A percentile compares a stretch with the other conserved stretches of the same genome.
Conservation (phyloP, 1,140 invertebrate genomes). For the Stegodyphus dumicola region DNA sequence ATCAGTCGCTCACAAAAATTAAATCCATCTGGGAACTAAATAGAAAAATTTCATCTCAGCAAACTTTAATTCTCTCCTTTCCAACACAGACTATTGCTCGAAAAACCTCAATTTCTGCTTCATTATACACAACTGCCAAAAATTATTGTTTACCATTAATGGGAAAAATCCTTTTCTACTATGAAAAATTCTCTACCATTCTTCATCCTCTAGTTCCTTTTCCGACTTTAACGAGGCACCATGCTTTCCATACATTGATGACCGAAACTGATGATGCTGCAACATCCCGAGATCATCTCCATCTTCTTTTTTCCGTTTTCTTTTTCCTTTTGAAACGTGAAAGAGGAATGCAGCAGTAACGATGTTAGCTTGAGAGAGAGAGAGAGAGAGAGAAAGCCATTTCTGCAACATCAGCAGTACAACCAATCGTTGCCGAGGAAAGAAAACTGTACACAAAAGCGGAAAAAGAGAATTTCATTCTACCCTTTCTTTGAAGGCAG, state of each 20-base stretch:
- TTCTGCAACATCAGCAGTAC: slow-evolving; percentile 27
- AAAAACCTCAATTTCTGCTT: not conserved
- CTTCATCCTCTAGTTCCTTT: not conserved
- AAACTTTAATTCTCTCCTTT: too few relatives aligned
- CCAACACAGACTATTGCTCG: not conserved
- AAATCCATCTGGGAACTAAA: too few relatives aligned
- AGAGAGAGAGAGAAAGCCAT: slow-evolving; percentile 15
- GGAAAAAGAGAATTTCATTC: too few relatives aligned
- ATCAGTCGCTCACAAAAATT: too few relatives aligned
- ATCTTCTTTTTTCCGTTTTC: slow-evolving; percentile 8
- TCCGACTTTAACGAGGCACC: slow-evolving; percentile 7
- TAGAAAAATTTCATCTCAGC: too few relatives aligned
- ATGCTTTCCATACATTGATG: slow-evolving; percentile 21
- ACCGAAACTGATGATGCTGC: slow-evolving; percentile 50
- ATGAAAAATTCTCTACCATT: not conserved
- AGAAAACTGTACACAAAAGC: too few relatives aligned
- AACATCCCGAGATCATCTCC: slow-evolving; percentile 34
- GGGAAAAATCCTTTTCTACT: not conserved
- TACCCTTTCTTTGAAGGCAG: too few relatives aligned
- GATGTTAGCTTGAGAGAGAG: not conserved
- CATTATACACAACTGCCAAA: slow-evolving; percentile 29
- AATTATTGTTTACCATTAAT: slow-evolving; percentile 39
- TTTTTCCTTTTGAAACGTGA: too few relatives aligned
- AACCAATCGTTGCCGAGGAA: not conserved
- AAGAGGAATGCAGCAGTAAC: too few relatives aligned